Evolutionary conservation across 2,888 invertebrate species (phyloP), one percentile per base, ranked within the genome.

Genomic region (Clitarchus hookeri): DNA sequence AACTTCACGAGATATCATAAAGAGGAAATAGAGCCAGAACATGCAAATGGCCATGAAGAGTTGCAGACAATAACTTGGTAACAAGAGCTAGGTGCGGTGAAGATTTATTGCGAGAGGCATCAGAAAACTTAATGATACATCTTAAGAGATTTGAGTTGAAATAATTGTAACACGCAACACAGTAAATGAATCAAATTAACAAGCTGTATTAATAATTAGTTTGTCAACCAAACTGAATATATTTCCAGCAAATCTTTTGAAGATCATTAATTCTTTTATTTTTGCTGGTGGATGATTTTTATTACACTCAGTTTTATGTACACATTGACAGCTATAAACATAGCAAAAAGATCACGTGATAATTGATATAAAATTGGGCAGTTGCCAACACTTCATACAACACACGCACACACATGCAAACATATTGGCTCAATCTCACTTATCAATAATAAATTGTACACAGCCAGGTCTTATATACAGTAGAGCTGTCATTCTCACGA

Each of bases 391-490:
- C 65, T 65, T 65, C n/a, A 65, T 19, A 65, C n/a, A 23, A 65
- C 23, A 65, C 12, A n/a, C 23, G 16, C 65, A 65, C 65, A 65
- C 65, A 65, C n/a, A 65, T 23, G 19, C 65, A 65, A 65, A 65
- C 65, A 65, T 65, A 65, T n/a, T 65, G 6, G 65, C 65, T 0
- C 65, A 65, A 65, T n/a, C 65, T 65, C 65, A 65, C 65, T 6
- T 65, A 65, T 65, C 65, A 12, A 23, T 65, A 65, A 19, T 23
- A 65, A 65, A 65, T 65, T 65, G 19, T 65, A 65, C 65, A 65
- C 65, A 65, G 65, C 65, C 65, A 11, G 65, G 65, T 65, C 65
- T 65, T 65, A 65, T 65, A n/a, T 65, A 65, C 65, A 65, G n/a
- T 65, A n/a, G 2, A 65, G 65, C 65, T 65, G n/a, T 65, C 65